Evolutionary conservation across 2,113 vertebrate genomes (phyloP), one percentile per base, ranked within the genome.

Genomic region (Sapajus apella): DNA sequence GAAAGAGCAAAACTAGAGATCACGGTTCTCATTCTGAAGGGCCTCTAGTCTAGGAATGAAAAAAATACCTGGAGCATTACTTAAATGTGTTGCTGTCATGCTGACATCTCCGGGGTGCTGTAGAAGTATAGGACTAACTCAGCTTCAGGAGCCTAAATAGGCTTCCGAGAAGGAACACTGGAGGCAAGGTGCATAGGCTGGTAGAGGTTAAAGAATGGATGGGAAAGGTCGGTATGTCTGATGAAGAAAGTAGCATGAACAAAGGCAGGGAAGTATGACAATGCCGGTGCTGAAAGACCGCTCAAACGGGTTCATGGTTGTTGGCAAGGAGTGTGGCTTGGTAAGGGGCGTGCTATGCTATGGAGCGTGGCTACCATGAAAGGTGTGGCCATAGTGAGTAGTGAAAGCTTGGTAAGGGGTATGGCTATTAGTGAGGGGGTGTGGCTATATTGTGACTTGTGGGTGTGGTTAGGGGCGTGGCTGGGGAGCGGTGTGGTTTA

Each of bases 141-240:
- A 17, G 2, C 27, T 35, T 35, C 37, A 0, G 25, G 12, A 32
- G 32, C 13, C 3, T 13, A 10, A 21, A 32, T 13, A 2, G 43
- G 20, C 27, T 40, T 73, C 45, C 77, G n/a, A 25, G 45, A 81
- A 76, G 21, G 85, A 25, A 21, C n/a, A 0, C 13, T 8, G 2
- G 4, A n/a, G 32, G 9, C 6, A 9, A 64, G 32, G 8, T 25
- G 20, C 37, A 6, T 1, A 20, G 18, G 77, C 12, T 4, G 1
- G 14, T 6, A 32, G 32, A 47, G 40, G 27, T 0, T 61, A 32
- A 89, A 10, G 72, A 14, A 14, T 10, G 9, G 56, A 23, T 66
- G 3, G 2, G 16, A n/a, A 32, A 30, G 45, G 14, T 23, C 8
- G 5, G 10, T 23, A 0, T 8, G 3, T 5, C 50, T 35, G 18